phyloP scores from a whole-genome alignment of 1,140 invertebrate species.

The Probaryconus sp. region DNA sequence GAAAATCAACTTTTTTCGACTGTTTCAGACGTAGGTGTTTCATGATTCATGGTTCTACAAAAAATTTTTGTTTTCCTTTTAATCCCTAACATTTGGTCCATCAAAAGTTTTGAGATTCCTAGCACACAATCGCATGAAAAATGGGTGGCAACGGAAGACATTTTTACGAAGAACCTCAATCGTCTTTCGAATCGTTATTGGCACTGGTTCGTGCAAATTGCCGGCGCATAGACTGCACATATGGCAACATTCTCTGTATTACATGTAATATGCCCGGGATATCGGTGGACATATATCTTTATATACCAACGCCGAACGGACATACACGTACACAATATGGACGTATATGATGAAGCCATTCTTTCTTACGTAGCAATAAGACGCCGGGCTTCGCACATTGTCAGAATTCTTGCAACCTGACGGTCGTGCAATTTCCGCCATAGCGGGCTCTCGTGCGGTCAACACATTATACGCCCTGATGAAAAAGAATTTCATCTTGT shows the following conservation, averaged over 20 bases:
- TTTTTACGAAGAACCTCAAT: slow-evolving; percentile 50
- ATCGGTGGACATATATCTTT: slow-evolving; percentile 39
- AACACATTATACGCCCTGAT: slow-evolving; percentile 21
- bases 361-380: slow-evolving; percentile 58
- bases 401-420: slow-evolving; percentile 47
- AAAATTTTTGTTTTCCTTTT: too few relatives aligned
- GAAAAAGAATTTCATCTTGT: slow-evolving; percentile 36
- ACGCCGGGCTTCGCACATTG: slow-evolving; percentile 42
- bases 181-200: slow-evolving; percentile 54
- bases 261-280: slow-evolving; percentile 44
- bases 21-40: too few relatives aligned
- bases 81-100: too few relatives aligned
- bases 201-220: slow-evolving; percentile 51
- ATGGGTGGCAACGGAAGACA: slow-evolving; percentile 36
- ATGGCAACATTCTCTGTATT: slow-evolving; percentile 54
- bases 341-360: slow-evolving; percentile 59
- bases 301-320: too few relatives aligned
- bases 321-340: slow-evolving; percentile 35
- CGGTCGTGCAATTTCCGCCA: slow-evolving; percentile 38
- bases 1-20: too few relatives aligned
- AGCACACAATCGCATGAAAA: slow-evolving; percentile 44
- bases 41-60: too few relatives aligned
- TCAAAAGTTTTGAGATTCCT: slow-evolving; percentile 26
- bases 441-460: slow-evolving; percentile 18
- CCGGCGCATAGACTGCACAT: slow-evolving; percentile 37